phyloP scores from a whole-genome alignment of 2,113 vertebrate genomes.

The Neoarius graeffei region DNA sequence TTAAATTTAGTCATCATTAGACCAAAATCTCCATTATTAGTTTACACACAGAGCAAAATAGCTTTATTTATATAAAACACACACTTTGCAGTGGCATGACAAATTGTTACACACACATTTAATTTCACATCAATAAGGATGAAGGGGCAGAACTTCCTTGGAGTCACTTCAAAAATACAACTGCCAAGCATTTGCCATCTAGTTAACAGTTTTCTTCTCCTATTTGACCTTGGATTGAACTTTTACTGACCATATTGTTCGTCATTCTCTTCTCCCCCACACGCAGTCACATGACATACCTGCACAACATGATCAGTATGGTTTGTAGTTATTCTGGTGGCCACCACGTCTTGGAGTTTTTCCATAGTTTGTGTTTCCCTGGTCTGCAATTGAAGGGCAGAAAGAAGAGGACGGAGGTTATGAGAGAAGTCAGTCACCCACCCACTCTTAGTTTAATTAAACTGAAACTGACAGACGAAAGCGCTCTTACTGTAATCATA shows the following conservation, averaged over 20 bases:
- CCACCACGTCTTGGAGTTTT: slow-evolving; percentile 99
- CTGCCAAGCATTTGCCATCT: neutral
- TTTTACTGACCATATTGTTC: neutral
- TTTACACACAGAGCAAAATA: no score
- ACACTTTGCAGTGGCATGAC: no score
- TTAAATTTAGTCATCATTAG: no score
- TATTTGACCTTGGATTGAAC: neutral
- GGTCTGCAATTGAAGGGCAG: slow-evolving; percentile 83
- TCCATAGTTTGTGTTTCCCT: slow-evolving; percentile 99
- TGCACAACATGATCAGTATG: slow-evolving; percentile 98
- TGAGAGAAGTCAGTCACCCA: slow-evolving; percentile 1
- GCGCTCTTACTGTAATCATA: slow-evolving; percentile 90
- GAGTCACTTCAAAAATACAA: neutral
- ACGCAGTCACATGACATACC: slow-evolving; percentile 69
- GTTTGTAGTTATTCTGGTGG: slow-evolving; percentile 99
- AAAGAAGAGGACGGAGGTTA: slow-evolving; percentile 71
- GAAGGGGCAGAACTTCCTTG: no score
- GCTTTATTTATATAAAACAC: no score
- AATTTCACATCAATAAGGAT: neutral
- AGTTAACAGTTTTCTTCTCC: neutral
- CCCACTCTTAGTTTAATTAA: neutral
- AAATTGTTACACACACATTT: neutral
- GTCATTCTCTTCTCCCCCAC: no score
- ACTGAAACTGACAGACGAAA: slow-evolving; percentile 7
- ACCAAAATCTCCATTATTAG: no score